Evolutionary conservation across 2,797 vertebrate species (phyloP).

Genomic region (Taenioides sp.): DNA sequence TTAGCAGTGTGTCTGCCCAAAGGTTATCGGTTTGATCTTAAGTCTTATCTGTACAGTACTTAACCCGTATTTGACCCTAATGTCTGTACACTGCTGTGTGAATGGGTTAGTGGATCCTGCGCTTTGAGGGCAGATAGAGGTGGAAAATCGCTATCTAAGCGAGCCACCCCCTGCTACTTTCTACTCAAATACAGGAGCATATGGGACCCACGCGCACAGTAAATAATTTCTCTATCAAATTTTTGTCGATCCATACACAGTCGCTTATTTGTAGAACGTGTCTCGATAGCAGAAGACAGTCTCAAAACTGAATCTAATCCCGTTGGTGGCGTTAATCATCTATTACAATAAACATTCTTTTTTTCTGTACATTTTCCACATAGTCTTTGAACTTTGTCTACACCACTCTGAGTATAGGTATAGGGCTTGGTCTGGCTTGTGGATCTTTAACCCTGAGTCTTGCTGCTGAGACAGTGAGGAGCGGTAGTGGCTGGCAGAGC

Average conservation of each 20-base stretch:
- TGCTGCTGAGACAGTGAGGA: conserved; percentile 23
- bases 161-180: not conserved
- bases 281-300: no score
- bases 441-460: conserved; percentile 18
- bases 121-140: not conserved
- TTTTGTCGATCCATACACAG: not conserved
- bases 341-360: not conserved
- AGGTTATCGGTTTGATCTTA: no score
- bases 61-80: no score
- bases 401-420: not conserved
- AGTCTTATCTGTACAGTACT: no score
- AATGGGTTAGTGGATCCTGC: not conserved
- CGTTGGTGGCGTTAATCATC: not conserved
- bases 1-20: no score
- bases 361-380: not conserved
- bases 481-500: conserved; percentile 58
- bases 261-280: not conserved
- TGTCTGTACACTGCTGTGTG: not conserved
- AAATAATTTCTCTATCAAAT: not conserved
- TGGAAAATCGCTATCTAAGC: not conserved
- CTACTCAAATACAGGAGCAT: not conserved
- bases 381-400: conserved; percentile 10
- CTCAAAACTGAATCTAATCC: not conserved
- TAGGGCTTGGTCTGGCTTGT: conserved; percentile 25
- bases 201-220: not conserved